Evolutionary conservation across 2,113 vertebrate genomes (phyloP), one percentile per base, ranked within the genome.

Genomic region (Physeter macrocephalus): DNA sequence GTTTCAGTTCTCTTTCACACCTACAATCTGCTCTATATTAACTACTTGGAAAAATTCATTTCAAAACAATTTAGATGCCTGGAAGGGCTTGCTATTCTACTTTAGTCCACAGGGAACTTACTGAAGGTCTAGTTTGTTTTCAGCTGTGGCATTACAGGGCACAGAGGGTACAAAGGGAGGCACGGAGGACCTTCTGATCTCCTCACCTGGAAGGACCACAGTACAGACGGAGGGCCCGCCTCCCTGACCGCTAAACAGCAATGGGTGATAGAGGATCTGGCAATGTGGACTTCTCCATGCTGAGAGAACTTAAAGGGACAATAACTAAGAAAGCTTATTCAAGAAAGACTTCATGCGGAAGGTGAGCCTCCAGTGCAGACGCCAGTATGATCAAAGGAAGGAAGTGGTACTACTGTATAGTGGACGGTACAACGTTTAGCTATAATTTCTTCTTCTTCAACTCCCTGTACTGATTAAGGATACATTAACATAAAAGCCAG

Each of bases 331-430:
- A 64, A 23, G 72, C 10, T 7, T 21, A 91, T 54, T 17, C n/a
- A 29, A 72, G 39, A 54, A 62, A 61, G 81, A 57, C 57, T 88
- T 84, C 69, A 18, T 4, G 46, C 10, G 49, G 57, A 54, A 43
- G 27, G 52, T 8, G 34, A 52, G 8, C 62, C 82, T 69, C 29
- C 36, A 13, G 5, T 14, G 62, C 14, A 10, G 74, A 78, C 27
- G 17, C 25, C n/a, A 77, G 14, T 0, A 6, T 8, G 46, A 46
- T 49, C 54, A 49, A 9, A 57, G 41, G 39, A 4, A 88, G 86
- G 49, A 29, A 46, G 23, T 1, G 4, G 27, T 3, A 14, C 17
- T 13, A 13, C 21, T 1, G 0, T 59, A 8, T 0, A 27, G 66
- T 0, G n/a, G 17, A 11, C 46, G 12, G 8, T 36, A 18, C 52